Evolutionary conservation across 92 coral and sea anemone genomes (phyloP).

Genomic region (Heliopora coerulea): DNA sequence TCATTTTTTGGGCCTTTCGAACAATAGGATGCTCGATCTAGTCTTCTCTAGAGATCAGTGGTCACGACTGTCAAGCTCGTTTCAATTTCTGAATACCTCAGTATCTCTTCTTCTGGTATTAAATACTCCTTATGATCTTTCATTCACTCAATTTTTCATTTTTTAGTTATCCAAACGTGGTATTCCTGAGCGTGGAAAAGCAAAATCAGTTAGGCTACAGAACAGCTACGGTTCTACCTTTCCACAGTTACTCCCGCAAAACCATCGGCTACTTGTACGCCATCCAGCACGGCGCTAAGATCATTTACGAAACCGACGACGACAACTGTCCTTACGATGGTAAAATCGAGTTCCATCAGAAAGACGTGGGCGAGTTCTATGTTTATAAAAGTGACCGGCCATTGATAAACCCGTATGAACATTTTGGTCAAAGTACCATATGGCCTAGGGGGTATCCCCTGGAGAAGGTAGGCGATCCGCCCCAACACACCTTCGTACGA

Average conservation of each 20-base stretch:
- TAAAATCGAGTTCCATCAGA: conserved; percentile 64
- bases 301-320: conserved; percentile 94
- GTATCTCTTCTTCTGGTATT: no score
- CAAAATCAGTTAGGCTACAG: conserved; percentile 82
- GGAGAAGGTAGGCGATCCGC: conserved; percentile 76
- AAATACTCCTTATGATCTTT: no score
- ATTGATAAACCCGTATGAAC: conserved; percentile 83
- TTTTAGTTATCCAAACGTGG: conserved; percentile 82
- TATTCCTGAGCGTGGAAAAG: conserved; percentile 74
- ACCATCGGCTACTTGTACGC: conserved; percentile 95
- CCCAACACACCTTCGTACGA: conserved; percentile 68
- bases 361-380: conserved; percentile 66
- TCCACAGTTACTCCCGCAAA: conserved; percentile 86
- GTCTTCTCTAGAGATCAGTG: no score
- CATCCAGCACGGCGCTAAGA: conserved; percentile 95
- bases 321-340: conserved; percentile 89
- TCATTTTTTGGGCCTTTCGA: no score
- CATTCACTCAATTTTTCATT: no score
- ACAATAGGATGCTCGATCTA: no score
- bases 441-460: conserved; percentile 99
- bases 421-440: conserved; percentile 94
- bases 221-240: conserved; percentile 69
- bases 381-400: conserved; percentile 60
- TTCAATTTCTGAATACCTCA: no score
- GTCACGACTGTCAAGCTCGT: no score